Evolutionary conservation across 2,113 vertebrate genomes (phyloP).

Genomic region (Toxostoma redivivum): DNA sequence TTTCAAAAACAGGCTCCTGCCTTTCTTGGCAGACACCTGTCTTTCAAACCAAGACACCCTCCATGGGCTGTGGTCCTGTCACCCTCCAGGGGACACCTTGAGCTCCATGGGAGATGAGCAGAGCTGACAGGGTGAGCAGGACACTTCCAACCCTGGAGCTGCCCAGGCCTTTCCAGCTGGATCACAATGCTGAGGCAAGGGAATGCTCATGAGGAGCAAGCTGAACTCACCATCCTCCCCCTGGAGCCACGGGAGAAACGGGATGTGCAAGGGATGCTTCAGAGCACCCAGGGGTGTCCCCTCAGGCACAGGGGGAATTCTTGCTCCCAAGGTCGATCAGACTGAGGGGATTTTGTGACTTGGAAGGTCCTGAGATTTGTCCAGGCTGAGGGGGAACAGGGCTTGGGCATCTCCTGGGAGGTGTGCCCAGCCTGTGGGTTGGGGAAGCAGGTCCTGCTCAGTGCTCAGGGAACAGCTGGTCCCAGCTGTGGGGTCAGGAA

Average conservation of each 20-base stretch:
- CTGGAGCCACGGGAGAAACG: neutral
- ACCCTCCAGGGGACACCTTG: neutral
- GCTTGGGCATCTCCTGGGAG: neutral
- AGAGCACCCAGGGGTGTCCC: neutral
- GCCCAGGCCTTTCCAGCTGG: neutral
- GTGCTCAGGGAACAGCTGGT: neutral
- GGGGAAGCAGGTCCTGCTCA: neutral
- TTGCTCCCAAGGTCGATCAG: accelerated
- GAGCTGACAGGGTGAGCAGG: neutral
- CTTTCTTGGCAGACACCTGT: no score
- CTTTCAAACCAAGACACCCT: no score
- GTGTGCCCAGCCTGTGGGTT: neutral
- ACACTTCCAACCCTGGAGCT: neutral
- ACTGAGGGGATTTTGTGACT: neutral
- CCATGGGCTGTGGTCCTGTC: neutral
- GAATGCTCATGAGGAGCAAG: neutral
- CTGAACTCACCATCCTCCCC: neutral
- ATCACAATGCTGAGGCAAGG: neutral
- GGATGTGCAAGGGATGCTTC: neutral
- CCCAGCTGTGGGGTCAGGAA: neutral
- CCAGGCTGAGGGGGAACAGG: neutral
- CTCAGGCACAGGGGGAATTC: neutral
- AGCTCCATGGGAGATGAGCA: neutral
- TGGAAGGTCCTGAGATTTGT: neutral
- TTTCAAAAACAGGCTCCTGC: no score